phyloP scores from a whole-genome alignment of 2,888 invertebrate species.

The Beris morrisii region DNA sequence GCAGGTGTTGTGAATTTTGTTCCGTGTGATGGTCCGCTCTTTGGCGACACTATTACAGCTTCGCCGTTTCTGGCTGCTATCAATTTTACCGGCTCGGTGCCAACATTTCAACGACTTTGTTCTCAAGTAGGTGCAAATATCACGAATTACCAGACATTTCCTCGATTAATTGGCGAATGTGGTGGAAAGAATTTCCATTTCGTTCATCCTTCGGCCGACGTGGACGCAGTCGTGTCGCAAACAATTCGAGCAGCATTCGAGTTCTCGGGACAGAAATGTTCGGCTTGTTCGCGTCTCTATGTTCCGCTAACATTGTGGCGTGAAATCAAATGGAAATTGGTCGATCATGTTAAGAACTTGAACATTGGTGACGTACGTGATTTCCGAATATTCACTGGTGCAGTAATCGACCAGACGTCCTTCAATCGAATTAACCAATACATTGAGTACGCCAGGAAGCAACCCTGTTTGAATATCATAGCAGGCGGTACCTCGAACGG shows the following conservation, averaged over 20 bases:
- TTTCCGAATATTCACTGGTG: constrained; percentile 78
- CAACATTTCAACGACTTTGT: constrained; percentile 91
- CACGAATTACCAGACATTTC: constrained; percentile 79
- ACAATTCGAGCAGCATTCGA: constrained; percentile 93
- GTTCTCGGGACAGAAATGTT: constrained; percentile 97
- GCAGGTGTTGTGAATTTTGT: constrained; percentile 95
- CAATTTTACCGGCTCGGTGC: constrained; percentile 96
- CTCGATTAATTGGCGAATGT: constrained; percentile 90
- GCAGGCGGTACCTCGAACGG: constrained; percentile 87
- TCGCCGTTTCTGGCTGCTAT: constrained; percentile 85
- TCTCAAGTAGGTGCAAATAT: constrained; percentile 85
- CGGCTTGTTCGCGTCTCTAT: constrained; percentile 94
- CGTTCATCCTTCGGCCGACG: constrained; percentile 86
- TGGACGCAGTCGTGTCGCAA: constrained; percentile 73
- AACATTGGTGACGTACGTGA: constrained; percentile 85
- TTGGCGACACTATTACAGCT: constrained; percentile 81
- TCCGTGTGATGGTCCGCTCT: constrained; percentile 89
- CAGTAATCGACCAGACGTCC: constrained; percentile 94
- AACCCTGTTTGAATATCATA: constrained; percentile 70
- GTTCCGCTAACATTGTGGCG: constrained; percentile 86
- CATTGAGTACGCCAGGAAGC: constrained; percentile 80
- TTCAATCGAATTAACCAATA: constrained; percentile 83
- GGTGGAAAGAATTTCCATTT: constrained; percentile 99
- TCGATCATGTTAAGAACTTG: constrained; percentile 52
- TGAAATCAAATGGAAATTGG: neutral